Evolutionary conservation across 2,888 invertebrate genomes (phyloP).

Genomic region (Drosophila gaucha): DNA sequence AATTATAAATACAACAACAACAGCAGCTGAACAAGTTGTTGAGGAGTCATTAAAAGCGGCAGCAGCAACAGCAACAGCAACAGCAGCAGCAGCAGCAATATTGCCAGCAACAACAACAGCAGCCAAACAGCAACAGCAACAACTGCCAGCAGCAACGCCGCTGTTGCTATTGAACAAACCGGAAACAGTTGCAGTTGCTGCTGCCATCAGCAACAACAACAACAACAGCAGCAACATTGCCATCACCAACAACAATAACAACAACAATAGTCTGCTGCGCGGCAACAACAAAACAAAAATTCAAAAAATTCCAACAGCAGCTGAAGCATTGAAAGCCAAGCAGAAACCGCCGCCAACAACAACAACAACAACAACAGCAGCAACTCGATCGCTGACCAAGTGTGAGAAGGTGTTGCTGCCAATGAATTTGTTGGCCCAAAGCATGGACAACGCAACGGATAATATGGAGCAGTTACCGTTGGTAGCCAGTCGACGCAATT

Average conservation of each 20-base stretch:
- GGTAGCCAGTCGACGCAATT: slow-evolving; percentile 69
- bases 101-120: slow-evolving; percentile 54
- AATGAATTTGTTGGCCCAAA: slow-evolving; percentile 74
- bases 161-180: slow-evolving; percentile 67
- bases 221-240: slow-evolving; percentile 28
- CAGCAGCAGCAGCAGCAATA: slow-evolving; percentile 52
- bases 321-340: slow-evolving; percentile 74
- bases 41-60: slow-evolving; percentile 75
- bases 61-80: slow-evolving; percentile 38
- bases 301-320: slow-evolving; percentile 79
- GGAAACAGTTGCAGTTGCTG: slow-evolving; percentile 78
- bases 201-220: slow-evolving; percentile 37
- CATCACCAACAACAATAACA: slow-evolving; percentile 32
- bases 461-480: slow-evolving; percentile 73
- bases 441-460: slow-evolving; percentile 68
- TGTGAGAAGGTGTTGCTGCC: slow-evolving; percentile 45
- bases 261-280: slow-evolving; percentile 19
- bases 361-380: background rate
- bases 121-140: slow-evolving; percentile 15
- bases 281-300: slow-evolving; percentile 59
- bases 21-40: slow-evolving; percentile 77
- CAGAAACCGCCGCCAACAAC: slow-evolving; percentile 44
- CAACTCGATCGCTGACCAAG: slow-evolving; percentile 2
- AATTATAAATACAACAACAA: slow-evolving; percentile 33
- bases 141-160: slow-evolving; percentile 19